Base-by-base conservation (phyloP, 2,113 vertebrate genomes). In the Puntigrus tetrazona region DNA sequence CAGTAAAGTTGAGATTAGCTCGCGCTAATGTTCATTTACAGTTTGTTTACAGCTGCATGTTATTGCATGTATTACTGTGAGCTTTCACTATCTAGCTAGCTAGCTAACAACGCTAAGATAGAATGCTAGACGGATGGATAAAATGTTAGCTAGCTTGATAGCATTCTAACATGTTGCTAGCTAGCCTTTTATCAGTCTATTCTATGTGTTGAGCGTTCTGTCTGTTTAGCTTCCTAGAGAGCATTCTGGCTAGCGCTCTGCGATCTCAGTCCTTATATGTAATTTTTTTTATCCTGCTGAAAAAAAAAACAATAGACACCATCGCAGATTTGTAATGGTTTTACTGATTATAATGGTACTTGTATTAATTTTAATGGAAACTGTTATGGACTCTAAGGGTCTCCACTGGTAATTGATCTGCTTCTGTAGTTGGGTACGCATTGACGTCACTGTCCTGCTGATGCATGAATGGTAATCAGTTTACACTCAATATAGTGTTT, bases 1-100 rank as follows among this genome's bases (percentile, higher is more conserved):
- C 86, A 97, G 97, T 97, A 57, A 43, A n/a, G 1, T n/a, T 78
- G 18, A 34, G 3, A 20, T 36, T 36, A 67, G 16, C 34, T 5
- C 4, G 6, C 2, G 1, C 67, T 70, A 70, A 20, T 75, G 6
- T 72, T 55, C 7, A 55, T 57, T 55, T 55, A 55, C 41, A 29
- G 41, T 27, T 75, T 75, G 20, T 50, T 50, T 22, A 31, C 43
- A 31, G 3, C 14, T 69, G 65, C 18, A 47, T 14, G 43, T 18
- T 5, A 2, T 75, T 75, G 45, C 27, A 29, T 75, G 43, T 50
- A 29, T 75, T 8, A 29, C n/a, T 50, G 72, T 47, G 72, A 75
- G 27, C 25, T 69, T 38, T 20, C 8, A 20, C 22, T 55, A n/a
- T 22, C 22, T 57, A 0, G 52, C 52, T n/a, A 9, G 13, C 52